phyloP scores from a whole-genome alignment of 2,113 vertebrate genomes.

The Rhea pennata region DNA sequence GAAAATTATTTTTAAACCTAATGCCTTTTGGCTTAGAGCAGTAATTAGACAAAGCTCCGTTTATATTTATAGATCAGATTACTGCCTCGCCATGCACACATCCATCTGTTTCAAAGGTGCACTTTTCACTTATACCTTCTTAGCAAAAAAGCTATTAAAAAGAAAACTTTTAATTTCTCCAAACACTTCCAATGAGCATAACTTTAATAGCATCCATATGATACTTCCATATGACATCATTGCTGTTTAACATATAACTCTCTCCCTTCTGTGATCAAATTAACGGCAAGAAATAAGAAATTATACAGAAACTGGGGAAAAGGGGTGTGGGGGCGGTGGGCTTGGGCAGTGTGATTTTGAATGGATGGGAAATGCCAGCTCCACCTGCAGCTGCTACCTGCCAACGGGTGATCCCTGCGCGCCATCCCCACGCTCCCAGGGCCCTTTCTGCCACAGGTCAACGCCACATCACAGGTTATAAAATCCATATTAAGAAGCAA shows the following conservation, averaged over 20 bases:
- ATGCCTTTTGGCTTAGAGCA: not conserved
- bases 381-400: not conserved
- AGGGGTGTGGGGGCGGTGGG: not conserved
- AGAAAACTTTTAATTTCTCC: not conserved
- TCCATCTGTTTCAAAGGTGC: not conserved
- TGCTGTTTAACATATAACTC: not conserved
- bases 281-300: not conserved
- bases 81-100: not conserved
- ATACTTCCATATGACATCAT: not conserved
- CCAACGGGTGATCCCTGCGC: not conserved
- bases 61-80: not conserved
- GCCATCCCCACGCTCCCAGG: not conserved
- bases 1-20: slow-evolving; percentile 4
- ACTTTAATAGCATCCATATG: not conserved
- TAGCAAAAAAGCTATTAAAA: not conserved
- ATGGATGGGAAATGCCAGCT: not conserved
- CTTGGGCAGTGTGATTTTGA: slow-evolving; percentile 16
- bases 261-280: not conserved
- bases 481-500: not conserved
- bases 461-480: not conserved
- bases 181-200: not conserved
- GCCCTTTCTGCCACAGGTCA: not conserved
- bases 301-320: slow-evolving; percentile 3
- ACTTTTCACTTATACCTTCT: slow-evolving; percentile 6
- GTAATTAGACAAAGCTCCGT: not conserved